Evolutionary conservation across 1,140 invertebrate species (phyloP), one percentile per base, ranked within the genome.

Genomic region (Platyscapa corneri): DNA sequence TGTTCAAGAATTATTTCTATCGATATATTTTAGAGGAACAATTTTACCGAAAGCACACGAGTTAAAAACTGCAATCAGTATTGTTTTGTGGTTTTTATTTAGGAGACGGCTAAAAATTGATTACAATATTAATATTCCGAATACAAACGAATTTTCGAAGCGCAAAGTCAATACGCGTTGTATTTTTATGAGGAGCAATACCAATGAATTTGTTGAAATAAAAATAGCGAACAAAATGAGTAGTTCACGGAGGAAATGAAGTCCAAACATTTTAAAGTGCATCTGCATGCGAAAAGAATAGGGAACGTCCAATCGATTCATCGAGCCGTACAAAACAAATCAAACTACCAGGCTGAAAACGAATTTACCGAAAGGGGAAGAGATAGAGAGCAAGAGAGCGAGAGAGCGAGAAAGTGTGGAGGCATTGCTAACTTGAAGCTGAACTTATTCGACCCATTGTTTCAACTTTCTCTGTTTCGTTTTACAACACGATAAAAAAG

Each of bases 381-480:
- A 65, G 6, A 75, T 3, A 60, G 23, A 75, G 46, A 60, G 53
- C 56, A n/a, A 32, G 64, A 80, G 77, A 67, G 39, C 20, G 78
- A 80, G 78, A 39, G 37, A 42, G 34, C 7, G 72, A 74, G 72
- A 56, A 32, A 80, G 60, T 46, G 77, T 67, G 78, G 42, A 5
- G 42, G 12, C 46, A 82, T 34, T 30, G 65, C 18, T 18, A n/a
- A 30, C 78, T 77, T 30, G 39, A 80, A 85, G 60, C 64, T 46
- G 74, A 67, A 78, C 65, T 79, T 78, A 79, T 72, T 79, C 84
- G 84, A 85, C 49, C 56, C 70, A 85, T 81, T 85, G 84, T 85
- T 85, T 75, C 53, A 42, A 84, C 83, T 56, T 84, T 76, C 60
- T 78, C 18, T 60, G 75, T 84, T 84, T 78, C 64, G 39, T 56